Base-by-base conservation (phyloP, 2,888 invertebrate species). In the Caenorhabditis uteleia region DNA sequence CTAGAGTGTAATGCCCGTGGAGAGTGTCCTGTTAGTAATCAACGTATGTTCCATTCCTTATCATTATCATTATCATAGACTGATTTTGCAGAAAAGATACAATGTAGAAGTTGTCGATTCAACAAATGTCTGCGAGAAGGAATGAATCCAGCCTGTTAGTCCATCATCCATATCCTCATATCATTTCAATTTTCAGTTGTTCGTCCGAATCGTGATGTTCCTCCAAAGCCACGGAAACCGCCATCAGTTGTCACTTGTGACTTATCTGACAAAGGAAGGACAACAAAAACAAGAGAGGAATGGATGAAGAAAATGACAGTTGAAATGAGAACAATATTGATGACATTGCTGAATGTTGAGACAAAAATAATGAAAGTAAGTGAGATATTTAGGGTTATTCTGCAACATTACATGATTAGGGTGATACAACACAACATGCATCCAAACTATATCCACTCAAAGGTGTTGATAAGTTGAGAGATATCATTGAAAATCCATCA, bases 321-420 rank as follows among this genome's bases (percentile, higher is more conserved):
- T 3, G 79, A 80, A 47, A 77, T 77, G 74, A 59, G 78, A 46
- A 80, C 79, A 2, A 73, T 77, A 33, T 51, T 80, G 14, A 80
- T 80, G 80, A 79, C 65, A 31, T 53, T 80, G 44, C 56, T 75
- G 40, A 80, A 80, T 46, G 75, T 80, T 27, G 80, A 80, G 34
- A 73, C 76, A 7, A 79, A 77, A 60, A 75, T 80, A 21, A 44
- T 58, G 58, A 67, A 67, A 53, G 58, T 55, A 27, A 16, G 18
- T 20, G 39, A 39, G 7, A 39, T 8, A 8, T 39, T 8, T 12
- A 34, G 34, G n/a, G 21, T 31, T 43, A 18, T 26, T 20, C 18
- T 36, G 14, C 8, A 58, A n/a, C 20, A 29, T 3, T 31, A 45
- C n/a, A 68, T 25, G 55, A 61, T 26, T 53, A 69, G 34, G 80